phyloP scores from a whole-genome alignment of 2,113 vertebrate genomes.

The Sebastes fasciatus region DNA sequence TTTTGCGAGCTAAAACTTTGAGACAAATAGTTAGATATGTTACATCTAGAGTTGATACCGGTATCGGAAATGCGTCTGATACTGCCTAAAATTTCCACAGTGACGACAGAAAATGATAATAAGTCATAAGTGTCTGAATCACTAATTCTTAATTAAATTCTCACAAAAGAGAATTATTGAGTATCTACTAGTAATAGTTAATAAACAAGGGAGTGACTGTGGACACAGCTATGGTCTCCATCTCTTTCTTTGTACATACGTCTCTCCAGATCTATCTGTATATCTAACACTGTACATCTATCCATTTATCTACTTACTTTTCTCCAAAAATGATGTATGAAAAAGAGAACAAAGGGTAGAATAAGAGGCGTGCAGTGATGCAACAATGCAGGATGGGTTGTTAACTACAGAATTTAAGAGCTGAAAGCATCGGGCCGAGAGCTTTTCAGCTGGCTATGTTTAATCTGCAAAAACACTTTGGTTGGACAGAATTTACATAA shows the following conservation, averaged over 20 bases:
- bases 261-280: background rate
- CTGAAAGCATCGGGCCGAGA: constrained; percentile 28
- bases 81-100: too few species aligned
- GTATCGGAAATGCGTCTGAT: too few species aligned
- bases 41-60: background rate
- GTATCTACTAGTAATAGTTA: too few species aligned
- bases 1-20: background rate
- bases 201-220: background rate
- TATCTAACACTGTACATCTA: background rate
- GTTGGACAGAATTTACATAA: constrained; percentile 83
- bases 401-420: constrained; percentile 22
- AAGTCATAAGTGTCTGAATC: too few species aligned
- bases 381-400: constrained; percentile 29
- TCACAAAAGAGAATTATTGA: too few species aligned
- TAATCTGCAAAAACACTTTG: constrained; percentile 74
- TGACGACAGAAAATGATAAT: too few species aligned
- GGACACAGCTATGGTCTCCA: background rate
- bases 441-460: constrained; percentile 57
- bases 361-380: background rate
- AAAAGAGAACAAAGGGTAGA: constrained; percentile 3
- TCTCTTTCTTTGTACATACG: too few species aligned
- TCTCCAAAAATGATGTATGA: background rate
- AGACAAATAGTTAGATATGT: background rate
- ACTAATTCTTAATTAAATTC: too few species aligned
- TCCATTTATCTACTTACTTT: background rate